These are phyloP conservation scores for Sebastes schlegelii DNA, from an alignment of 2,113 vertebrate genomes.

Conservation along the genomic window DNA sequence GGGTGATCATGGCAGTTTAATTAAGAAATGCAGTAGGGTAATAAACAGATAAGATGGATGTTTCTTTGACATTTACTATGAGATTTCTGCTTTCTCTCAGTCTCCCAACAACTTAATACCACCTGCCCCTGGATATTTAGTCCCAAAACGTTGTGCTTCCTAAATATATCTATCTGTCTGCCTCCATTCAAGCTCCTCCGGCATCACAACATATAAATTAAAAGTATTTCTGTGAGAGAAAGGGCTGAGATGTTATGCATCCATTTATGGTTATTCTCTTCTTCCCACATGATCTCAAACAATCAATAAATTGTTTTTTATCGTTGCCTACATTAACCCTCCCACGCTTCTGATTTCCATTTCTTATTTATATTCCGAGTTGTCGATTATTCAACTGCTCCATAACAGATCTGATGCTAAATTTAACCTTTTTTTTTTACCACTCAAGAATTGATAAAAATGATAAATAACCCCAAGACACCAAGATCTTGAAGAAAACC, in stretches of 20 bases:
- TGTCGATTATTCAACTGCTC: neutral
- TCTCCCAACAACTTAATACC: neutral
- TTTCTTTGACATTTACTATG: neutral
- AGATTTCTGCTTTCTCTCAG: neutral
- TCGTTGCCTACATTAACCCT: neutral
- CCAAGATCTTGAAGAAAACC: no score
- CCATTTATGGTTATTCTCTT: neutral
- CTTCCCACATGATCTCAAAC: neutral
- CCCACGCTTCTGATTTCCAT: neutral
- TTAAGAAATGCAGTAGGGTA: neutral
- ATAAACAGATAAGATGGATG: neutral
- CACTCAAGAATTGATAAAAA: no score
- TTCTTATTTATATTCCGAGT: slow-evolving; percentile 4
- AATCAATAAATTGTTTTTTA: neutral
- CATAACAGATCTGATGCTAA: neutral
- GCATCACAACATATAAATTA: neutral
- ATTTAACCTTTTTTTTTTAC: no score
- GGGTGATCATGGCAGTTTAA: neutral
- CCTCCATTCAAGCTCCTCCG: neutral
- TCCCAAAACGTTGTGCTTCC: neutral
- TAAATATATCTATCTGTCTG: neutral
- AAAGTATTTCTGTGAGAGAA: neutral
- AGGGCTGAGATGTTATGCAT: neutral
- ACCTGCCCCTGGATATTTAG: neutral
- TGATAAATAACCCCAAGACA: no score